Conservation (phyloP, 1,140 invertebrate genomes). For the Agrypnia vestita region DNA sequence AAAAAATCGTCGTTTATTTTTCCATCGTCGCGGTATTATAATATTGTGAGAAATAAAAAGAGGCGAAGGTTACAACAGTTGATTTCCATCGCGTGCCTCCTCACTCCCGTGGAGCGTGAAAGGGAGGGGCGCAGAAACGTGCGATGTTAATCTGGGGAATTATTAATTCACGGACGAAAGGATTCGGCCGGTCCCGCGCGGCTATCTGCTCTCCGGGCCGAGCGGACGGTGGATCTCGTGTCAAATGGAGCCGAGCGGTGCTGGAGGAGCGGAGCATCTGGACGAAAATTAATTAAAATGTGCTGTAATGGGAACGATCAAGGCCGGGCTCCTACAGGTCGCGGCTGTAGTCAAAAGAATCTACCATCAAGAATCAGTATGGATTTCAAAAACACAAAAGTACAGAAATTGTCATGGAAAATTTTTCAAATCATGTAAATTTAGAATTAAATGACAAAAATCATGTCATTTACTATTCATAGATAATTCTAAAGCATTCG, state of each 20-base stretch:
- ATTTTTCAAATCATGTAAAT: too few relatives aligned
- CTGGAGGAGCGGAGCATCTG: neutral
- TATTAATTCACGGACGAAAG: conserved; percentile 19
- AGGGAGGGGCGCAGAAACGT: neutral
- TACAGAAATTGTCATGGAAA: too few relatives aligned
- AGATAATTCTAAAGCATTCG: too few relatives aligned
- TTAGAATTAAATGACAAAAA: too few relatives aligned
- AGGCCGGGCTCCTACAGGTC: too few relatives aligned
- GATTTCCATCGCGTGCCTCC: neutral
- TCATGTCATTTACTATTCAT: too few relatives aligned
- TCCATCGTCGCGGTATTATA: neutral
- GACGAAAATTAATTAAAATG: neutral
- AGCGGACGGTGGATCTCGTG: neutral
- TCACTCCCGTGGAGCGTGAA: conserved; percentile 1
- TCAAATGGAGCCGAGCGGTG: conserved; percentile 8
- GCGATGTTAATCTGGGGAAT: conserved; percentile 24
- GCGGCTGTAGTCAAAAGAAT: too few relatives aligned
- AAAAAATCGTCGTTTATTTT: too few relatives aligned
- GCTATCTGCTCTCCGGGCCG: neutral
- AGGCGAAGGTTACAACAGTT: neutral
- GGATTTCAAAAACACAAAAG: too few relatives aligned
- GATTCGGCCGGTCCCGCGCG: neutral
- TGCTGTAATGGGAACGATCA: too few relatives aligned
- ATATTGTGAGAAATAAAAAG: conserved; percentile 10
- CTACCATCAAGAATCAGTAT: too few relatives aligned